Percentiles rank a stretch among this genome's conserved stretches.
Evolutionary conservation across 1,140 invertebrate species (phyloP).

Genomic region (Schlechtendalia chinensis): DNA sequence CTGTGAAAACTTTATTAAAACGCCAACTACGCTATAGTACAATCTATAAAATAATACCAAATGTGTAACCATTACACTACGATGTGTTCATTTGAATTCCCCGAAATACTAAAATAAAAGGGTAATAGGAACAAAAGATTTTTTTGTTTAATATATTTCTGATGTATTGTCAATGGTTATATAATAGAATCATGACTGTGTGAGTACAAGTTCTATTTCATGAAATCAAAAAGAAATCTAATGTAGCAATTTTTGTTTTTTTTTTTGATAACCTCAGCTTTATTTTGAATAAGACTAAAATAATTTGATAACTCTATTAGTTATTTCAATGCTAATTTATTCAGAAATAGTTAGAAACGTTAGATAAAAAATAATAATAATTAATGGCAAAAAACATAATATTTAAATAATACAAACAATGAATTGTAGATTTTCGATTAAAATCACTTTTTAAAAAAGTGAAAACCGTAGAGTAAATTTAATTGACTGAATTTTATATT

Average conservation of each 20-base stretch:
- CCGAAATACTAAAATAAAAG: not conserved
- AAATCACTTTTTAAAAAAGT: too few species aligned
- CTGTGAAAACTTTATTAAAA: not conserved
- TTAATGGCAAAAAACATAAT: too few species aligned
- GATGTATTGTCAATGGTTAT: not conserved
- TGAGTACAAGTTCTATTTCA: not conserved
- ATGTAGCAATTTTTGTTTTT: slow-evolving; percentile 2
- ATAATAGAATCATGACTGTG: not conserved
- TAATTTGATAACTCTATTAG: too few species aligned
- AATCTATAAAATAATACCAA: not conserved
- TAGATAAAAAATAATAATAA: too few species aligned
- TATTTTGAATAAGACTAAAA: not conserved
- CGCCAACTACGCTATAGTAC: not conserved
- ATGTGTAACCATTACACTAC: not conserved
- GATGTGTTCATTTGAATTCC: not conserved
- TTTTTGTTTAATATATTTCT: slow-evolving; percentile 3
- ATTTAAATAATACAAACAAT: too few species aligned
- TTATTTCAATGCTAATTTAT: too few species aligned
- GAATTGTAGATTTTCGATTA: too few species aligned
- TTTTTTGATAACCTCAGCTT: not conserved
- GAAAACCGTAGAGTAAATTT: too few species aligned
- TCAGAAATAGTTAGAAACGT: too few species aligned
- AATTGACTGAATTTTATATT: too few species aligned
- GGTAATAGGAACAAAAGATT: not conserved
- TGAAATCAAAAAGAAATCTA: not conserved